Conservation (phyloP, 2,888 invertebrate genomes). For the Melinopterus prodromus region DNA sequence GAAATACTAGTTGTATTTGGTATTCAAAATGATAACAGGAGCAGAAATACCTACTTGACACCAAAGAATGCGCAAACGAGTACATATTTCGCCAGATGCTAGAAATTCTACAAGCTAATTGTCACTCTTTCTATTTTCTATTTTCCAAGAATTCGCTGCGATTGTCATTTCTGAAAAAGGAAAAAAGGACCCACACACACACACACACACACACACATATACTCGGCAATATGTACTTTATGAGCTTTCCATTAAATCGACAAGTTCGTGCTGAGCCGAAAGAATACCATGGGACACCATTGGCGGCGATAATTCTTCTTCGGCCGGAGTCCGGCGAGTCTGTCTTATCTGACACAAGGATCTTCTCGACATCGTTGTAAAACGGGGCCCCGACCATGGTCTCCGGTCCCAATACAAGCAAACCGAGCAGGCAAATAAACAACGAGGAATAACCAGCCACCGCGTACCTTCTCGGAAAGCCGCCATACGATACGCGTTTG, state of each 20-base stretch:
- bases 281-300: constrained; percentile 22
- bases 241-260: constrained; percentile 10
- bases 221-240: background rate
- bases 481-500: constrained; percentile 12
- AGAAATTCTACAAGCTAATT: too few relatives aligned
- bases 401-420: background rate
- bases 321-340: background rate
- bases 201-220: constrained; percentile 22
- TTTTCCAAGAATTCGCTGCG: too few relatives aligned
- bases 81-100: too few relatives aligned
- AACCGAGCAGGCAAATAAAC: constrained; percentile 18
- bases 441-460: constrained; percentile 27
- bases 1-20: too few relatives aligned
- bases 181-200: constrained; percentile 18
- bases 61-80: too few relatives aligned
- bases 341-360: background rate
- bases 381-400: constrained; percentile 27
- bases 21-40: too few relatives aligned
- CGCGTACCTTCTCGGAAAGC: constrained; percentile 31
- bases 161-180: too few relatives aligned
- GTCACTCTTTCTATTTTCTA: too few relatives aligned
- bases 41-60: too few relatives aligned
- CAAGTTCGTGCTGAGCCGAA: constrained; percentile 23
- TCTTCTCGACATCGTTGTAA: constrained; percentile 32
- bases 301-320: background rate